Evolutionary conservation across 2,888 invertebrate species (phyloP).

Genomic region (Ceramica pisi): DNA sequence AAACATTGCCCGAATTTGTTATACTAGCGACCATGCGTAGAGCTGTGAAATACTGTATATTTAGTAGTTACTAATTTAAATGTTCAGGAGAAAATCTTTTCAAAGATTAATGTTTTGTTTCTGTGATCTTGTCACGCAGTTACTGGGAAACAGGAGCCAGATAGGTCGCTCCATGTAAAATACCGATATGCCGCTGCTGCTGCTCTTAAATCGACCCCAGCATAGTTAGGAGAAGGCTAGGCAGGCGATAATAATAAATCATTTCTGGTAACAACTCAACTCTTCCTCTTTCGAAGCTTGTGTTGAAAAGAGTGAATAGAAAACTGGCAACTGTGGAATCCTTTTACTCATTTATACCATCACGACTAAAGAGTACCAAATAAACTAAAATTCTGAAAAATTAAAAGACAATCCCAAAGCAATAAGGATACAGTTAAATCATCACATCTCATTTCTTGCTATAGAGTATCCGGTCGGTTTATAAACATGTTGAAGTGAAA

Average conservation of each 20-base stretch:
- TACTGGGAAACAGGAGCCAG: neutral
- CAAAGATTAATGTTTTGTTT: neutral
- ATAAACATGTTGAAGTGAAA: too few relatives aligned
- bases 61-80: slow-evolving; percentile 8
- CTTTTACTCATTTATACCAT: neutral
- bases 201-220: neutral
- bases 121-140: too few relatives aligned
- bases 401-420: neutral
- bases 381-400: neutral
- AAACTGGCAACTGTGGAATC: neutral
- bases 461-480: too few relatives aligned
- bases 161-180: neutral
- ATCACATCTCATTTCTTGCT: neutral
- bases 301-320: neutral
- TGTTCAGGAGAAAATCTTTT: slow-evolving; percentile 38
- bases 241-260: neutral
- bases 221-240: neutral
- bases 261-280: neutral
- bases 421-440: neutral
- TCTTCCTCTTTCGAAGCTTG: neutral
- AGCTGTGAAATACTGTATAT: slow-evolving; percentile 44
- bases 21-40: slow-evolving; percentile 12
- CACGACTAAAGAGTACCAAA: neutral
- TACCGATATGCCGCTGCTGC: neutral
- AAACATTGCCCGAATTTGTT: slow-evolving; percentile 46